Evolutionary conservation across 2,797 vertebrate species (phyloP), one percentile per base, ranked within the genome.

Genomic region (Crypturellus tataupa): DNA sequence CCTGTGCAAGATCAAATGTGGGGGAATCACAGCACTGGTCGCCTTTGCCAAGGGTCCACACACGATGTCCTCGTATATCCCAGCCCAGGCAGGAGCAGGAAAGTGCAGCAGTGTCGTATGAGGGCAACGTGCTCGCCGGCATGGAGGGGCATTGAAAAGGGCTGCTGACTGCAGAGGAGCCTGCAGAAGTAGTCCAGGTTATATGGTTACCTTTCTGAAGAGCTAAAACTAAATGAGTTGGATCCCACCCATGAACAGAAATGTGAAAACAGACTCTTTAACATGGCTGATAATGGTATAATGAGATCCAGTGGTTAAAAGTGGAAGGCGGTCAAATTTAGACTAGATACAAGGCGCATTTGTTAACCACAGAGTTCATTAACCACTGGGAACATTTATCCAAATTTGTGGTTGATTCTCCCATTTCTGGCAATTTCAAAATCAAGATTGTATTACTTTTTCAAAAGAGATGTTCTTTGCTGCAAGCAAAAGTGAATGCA

Each of bases 361-460:
- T 88, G 85, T 58, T 37, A 88, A 71, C 63, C 76, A 73, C 59
- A 84, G 42, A 84, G 31, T 44, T 86, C 81, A 90, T 91, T 84
- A 91, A 77, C 51, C 19, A 73, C 33, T 88, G 68, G 63, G 93
- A 93, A 81, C 2, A 31, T 75, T 87, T 80, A 70, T 64, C 78
- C 40, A 79, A 31, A 55, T 31, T 40, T 95, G 73, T 60, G 80
- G 80, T 60, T 90, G 42, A 44, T 77, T 93, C 31, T 95, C 87
- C 91, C 58, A 62, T 73, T 42, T 44, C 56, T 40, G 77, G 37
- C n/a, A 91, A 69, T 88, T 94, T 94, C 47, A 68, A 94, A 84
- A 88, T 63, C 82, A 86, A 84, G 71, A 84, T 23, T 53, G 35
- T 39, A 60, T 86, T 88, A 5, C 0, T 46, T 89, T 94, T 88